A percentile compares a stretch with the other conserved stretches of the same genome.
phyloP scores from a whole-genome alignment of 2,888 invertebrate species.

The Augiades crinisus region DNA sequence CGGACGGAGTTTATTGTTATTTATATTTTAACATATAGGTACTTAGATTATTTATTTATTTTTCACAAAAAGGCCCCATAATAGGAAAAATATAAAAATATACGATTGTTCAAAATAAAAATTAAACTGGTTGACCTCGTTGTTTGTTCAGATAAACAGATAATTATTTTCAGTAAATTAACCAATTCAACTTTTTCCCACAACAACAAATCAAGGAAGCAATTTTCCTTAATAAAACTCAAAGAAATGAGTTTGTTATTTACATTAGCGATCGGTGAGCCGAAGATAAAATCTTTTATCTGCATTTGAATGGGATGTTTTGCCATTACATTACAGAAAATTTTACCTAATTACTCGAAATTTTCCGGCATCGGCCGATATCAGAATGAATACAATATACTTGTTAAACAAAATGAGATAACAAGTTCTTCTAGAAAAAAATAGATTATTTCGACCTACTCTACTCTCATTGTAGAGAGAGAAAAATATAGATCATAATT shows the following conservation, averaged over 20 bases:
- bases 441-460: too few species aligned
- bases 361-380: slow-evolving; percentile 36
- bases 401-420: slow-evolving; percentile 21
- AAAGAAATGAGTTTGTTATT: slow-evolving; percentile 62
- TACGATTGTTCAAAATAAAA: too few species aligned
- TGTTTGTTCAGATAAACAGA: slow-evolving; percentile 15
- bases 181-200: slow-evolving; percentile 27
- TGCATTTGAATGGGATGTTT: slow-evolving; percentile 63
- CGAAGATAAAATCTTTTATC: slow-evolving; percentile 66
- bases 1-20: too few species aligned
- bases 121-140: background rate
- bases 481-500: too few species aligned
- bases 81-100: background rate
- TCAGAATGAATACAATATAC: slow-evolving; percentile 40
- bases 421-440: too few species aligned
- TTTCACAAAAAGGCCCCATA: too few species aligned
- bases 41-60: too few species aligned
- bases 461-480: too few species aligned
- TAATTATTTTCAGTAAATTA: slow-evolving; percentile 28
- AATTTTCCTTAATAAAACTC: slow-evolving; percentile 46
- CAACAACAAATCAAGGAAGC: slow-evolving; percentile 34
- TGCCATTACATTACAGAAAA: slow-evolving; percentile 57
- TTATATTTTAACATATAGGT: too few species aligned
- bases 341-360: slow-evolving; percentile 64
- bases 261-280: slow-evolving; percentile 59